These are phyloP conservation scores for Tuberolachnus salignus DNA, from an alignment of 2,888 invertebrate genomes.

Conservation along the genomic window DNA sequence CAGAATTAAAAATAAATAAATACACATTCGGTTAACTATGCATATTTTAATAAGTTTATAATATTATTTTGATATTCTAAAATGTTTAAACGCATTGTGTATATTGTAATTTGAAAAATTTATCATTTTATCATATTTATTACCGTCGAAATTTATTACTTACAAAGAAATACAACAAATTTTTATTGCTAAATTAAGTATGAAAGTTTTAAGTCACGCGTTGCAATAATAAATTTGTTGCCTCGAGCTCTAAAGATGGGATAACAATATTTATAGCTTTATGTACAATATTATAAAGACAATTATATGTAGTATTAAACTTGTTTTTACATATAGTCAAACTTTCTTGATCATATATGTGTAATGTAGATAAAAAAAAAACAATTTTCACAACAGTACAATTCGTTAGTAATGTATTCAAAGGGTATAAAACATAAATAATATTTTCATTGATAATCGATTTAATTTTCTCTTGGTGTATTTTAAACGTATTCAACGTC, in stretches of 20 bases:
- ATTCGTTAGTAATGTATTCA: background rate
- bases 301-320: too few species aligned
- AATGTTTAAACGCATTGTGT: too few species aligned
- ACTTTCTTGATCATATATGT: background rate
- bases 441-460: background rate
- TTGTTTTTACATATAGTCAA: background rate
- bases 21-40: too few species aligned
- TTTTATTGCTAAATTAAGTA: background rate
- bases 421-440: background rate
- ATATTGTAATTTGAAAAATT: background rate
- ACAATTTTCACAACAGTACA: background rate
- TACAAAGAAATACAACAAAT: background rate
- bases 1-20: too few species aligned
- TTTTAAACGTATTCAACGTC: constrained; percentile 10
- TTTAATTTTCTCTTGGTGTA: background rate
- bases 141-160: background rate
- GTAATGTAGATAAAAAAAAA: background rate
- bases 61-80: too few species aligned
- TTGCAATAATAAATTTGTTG: constrained; percentile 8
- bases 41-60: too few species aligned
- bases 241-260: constrained; percentile 6
- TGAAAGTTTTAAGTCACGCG: background rate
- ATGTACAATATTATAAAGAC: background rate
- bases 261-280: background rate
- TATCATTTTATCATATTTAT: background rate